Evolutionary conservation across 2,888 invertebrate genomes (phyloP), one percentile per base, ranked within the genome.

Genomic region (Podotricha telesiphe): DNA sequence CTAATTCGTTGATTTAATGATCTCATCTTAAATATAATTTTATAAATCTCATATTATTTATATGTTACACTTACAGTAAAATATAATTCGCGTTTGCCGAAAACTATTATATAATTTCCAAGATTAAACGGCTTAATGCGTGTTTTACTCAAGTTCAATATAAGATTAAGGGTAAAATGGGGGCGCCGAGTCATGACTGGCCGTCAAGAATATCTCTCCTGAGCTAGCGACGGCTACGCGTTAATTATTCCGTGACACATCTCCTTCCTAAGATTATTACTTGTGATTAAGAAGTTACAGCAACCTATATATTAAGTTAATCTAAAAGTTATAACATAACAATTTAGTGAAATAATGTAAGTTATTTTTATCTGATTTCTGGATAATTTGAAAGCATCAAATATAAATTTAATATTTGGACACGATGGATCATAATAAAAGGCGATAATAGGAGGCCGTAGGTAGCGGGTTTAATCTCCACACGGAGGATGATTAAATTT

Each of bases 111-210:
- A 20, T 42, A 63, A 63, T 66, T 65, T 47, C 37, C 63, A 45
- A 67, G 48, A 61, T 64, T 51, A 47, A 61, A 61, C 40, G 42
- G 45, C 42, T 65, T 50, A 71, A 72, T 51, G 59, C 61, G 55
- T 65, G 59, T 67, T 64, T 66, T 51, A 58, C 66, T 69, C 56
- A 42, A 67, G 58, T 69, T 69, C 67, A 64, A 71, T 69, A 65
- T 65, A 63, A 71, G 73, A 71, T 73, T 73, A 71, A 69, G 58
- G 65, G 50, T 40, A 69, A 63, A 69, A 71, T 48, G 47, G 65
- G 17, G 71, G 20, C 59, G 51, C 20, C 22, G 65, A 65, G 53
- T 34, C 53, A 61, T 69, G 68, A 67, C 67, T 70, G 67, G 56
- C 71, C 64, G 73, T 66, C 71, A 68, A 68, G 56, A 48, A 56